Conservation (phyloP, 2,113 vertebrate genomes). For the Eptesicus fuscus region DNA sequence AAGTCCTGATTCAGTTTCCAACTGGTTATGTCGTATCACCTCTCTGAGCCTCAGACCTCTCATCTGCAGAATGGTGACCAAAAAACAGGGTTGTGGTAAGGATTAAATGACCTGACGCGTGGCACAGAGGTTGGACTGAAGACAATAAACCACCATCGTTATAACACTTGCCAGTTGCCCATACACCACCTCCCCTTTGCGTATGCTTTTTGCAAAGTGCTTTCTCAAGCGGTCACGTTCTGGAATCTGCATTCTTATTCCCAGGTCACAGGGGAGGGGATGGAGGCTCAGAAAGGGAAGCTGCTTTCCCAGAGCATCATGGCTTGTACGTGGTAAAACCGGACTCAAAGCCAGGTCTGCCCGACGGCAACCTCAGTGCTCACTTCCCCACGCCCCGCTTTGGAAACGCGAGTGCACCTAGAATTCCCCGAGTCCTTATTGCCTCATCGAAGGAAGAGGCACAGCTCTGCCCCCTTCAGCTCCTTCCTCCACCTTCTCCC, state of each 20-base stretch:
- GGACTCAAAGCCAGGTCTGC: not conserved
- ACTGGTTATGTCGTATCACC: not conserved
- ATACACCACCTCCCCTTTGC: accelerated
- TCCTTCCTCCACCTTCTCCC: not conserved
- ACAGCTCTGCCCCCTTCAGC: not conserved
- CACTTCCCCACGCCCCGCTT: not conserved
- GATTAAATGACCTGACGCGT: not conserved
- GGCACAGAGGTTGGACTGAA: not conserved
- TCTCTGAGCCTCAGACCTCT: not conserved
- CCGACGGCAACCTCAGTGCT: not conserved
- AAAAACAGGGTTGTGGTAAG: not conserved
- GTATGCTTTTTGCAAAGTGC: not conserved
- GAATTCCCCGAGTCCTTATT: accelerated
- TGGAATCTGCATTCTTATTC: not conserved
- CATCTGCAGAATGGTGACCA: not conserved
- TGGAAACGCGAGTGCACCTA: not conserved
- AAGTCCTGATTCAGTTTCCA: not conserved
- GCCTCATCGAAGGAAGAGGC: not conserved
- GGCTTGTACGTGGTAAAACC: not conserved
- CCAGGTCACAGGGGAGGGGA: not conserved
- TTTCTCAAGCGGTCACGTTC: not conserved
- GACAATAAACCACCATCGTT: accelerated
- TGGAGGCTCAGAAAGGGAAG: not conserved
- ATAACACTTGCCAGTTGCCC: not conserved
- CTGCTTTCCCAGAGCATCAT: not conserved